phyloP scores from a whole-genome alignment of 2,113 vertebrate genomes.

The Desmodus rotundus region DNA sequence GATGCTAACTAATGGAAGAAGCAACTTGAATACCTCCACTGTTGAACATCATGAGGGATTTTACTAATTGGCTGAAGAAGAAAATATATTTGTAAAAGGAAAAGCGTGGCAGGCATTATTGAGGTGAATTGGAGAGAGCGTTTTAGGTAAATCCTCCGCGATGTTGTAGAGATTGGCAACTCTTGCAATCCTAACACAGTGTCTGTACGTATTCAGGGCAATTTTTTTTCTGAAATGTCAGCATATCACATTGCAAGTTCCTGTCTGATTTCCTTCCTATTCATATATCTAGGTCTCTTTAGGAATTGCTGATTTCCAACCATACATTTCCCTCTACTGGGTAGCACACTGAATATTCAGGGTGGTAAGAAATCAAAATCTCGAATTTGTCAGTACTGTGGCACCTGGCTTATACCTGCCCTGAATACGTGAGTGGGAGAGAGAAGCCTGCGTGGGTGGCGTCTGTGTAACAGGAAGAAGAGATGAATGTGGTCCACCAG shows the following conservation, averaged over 20 bases:
- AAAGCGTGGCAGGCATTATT: constrained; percentile 16
- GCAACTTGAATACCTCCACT: constrained; percentile 6
- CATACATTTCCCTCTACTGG: not conserved
- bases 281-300: constrained; percentile 13
- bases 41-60: constrained; percentile 45
- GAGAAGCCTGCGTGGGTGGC: not conserved
- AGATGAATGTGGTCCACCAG: not conserved
- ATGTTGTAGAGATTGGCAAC: constrained; percentile 26
- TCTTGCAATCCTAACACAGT: not conserved
- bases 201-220: constrained; percentile 38
- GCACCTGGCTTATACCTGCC: not conserved
- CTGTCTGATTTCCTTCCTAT: constrained; percentile 52
- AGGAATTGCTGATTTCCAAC: constrained; percentile 27
- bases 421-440: not conserved
- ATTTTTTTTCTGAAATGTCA: constrained; percentile 38
- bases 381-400: not conserved
- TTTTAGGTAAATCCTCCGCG: constrained; percentile 17
- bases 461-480: not conserved
- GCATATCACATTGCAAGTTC: constrained; percentile 14
- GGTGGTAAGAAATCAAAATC: constrained; percentile 13
- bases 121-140: not conserved
- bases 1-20: constrained; percentile 33
- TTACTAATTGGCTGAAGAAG: constrained; percentile 47
- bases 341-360: constrained; percentile 41
- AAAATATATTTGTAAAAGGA: constrained; percentile 29